Percentiles rank a stretch among this genome's conserved stretches.
Evolutionary conservation across 2,797 vertebrate genomes (phyloP).

Genomic region (Diceros bicornis): DNA sequence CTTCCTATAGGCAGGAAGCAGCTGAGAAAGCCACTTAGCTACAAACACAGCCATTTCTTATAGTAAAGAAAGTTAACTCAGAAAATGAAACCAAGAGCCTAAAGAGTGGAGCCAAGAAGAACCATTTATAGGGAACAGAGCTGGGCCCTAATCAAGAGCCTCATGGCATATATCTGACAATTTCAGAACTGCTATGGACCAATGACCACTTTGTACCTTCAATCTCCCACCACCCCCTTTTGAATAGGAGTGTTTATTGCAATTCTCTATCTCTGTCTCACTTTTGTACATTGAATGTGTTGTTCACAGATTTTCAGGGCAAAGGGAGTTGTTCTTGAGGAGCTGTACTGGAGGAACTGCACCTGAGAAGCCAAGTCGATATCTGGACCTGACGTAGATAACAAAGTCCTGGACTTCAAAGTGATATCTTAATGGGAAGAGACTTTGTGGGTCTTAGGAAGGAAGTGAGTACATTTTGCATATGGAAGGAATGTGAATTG

Average conservation of each 20-base stretch:
- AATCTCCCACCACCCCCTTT: neutral
- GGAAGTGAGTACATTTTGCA: neutral
- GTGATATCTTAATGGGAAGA: neutral
- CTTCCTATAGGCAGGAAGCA: neutral
- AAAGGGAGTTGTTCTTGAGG: neutral
- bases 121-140: neutral
- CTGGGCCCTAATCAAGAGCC: neutral
- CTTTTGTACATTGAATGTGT: neutral
- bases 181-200: neutral
- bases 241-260: neutral
- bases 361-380: neutral
- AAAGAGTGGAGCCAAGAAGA: neutral
- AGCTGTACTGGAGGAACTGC: neutral
- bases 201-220: neutral
- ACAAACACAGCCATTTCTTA: neutral
- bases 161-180: neutral
- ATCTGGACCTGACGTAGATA: neutral
- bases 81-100: neutral
- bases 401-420: neutral
- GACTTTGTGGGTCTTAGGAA: neutral
- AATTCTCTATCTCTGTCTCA: neutral
- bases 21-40: neutral
- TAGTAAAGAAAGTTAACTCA: neutral
- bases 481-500: neutral
- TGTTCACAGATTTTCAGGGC: neutral